phyloP scores from a whole-genome alignment of 2,113 vertebrate species.

The Sinocyclocheilus maitianheensis region DNA sequence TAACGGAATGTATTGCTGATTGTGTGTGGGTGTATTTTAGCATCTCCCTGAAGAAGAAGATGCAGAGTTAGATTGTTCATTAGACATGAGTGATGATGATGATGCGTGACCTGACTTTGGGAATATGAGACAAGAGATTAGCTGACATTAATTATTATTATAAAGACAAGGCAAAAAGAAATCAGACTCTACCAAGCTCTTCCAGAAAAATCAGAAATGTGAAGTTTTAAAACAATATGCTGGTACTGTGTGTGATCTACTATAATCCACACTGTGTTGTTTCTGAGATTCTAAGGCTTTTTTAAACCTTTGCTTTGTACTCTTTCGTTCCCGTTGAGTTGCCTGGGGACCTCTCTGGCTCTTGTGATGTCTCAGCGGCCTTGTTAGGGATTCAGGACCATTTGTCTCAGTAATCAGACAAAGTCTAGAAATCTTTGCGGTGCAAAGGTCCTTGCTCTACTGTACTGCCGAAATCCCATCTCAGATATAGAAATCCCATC shows the following conservation, averaged over 20 bases:
- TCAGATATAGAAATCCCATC: slow-evolving; percentile 6
- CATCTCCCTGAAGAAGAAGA: slow-evolving; percentile 23
- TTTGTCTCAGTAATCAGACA: slow-evolving; percentile 55
- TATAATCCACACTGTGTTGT: slow-evolving; percentile 58
- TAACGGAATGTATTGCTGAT: background rate
- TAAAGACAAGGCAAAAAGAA: slow-evolving; percentile 13
- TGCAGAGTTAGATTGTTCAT: slow-evolving; percentile 19
- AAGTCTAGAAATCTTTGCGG: slow-evolving; percentile 43
- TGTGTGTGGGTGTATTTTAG: background rate
- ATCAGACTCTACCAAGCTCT: slow-evolving; percentile 3
- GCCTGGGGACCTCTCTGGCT: slow-evolving; percentile 31
- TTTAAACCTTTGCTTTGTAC: background rate
- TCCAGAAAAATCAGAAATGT: background rate
- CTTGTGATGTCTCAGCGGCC: slow-evolving; percentile 63
- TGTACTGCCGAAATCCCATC: slow-evolving; percentile 10
- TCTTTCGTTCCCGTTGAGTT: background rate
- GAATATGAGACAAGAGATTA: slow-evolving; percentile 15
- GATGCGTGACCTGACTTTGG: slow-evolving; percentile 23
- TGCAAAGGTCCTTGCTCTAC: slow-evolving; percentile 27
- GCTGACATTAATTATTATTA: slow-evolving; percentile 21
- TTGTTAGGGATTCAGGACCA: slow-evolving; percentile 65
- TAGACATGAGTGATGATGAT: slow-evolving; percentile 40
- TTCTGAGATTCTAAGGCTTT: slow-evolving; percentile 16
- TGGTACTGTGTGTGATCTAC: background rate
- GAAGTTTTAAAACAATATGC: background rate